Base-by-base conservation (phyloP, 2,113 vertebrate genomes). In the Hoplias malabaricus region DNA sequence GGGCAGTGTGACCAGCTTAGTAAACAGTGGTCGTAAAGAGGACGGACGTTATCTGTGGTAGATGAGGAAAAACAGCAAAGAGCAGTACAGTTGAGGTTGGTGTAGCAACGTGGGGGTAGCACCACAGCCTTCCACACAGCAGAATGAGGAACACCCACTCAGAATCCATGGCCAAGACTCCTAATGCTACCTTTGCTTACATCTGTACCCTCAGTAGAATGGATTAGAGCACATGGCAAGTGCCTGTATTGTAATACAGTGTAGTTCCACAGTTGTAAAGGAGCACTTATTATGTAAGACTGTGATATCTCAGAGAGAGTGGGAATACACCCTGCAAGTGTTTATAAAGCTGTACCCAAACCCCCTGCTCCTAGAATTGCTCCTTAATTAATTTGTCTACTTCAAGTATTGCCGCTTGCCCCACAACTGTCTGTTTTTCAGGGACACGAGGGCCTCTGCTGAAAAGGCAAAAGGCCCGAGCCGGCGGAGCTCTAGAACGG, bases 391-490 rank as follows among this genome's bases (percentile, higher is more conserved):
- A 27, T 23, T 23, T 42, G 4, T 54, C 25, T 2, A 12, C 14
- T n/a, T 6, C 16, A 6, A 21, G n/a, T 21, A 19, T 9, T 66
- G 42, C 70, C 79, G 82, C 0, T 72, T 54, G 67, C 34, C 59
- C 40, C 12, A 42, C 25, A 63, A 79, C 85, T 87, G 11, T 70
- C 33, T 63, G 42, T 3, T 38, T 91, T 90, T 86, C 86, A 94
- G 90, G 91, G 92, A 93, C 88, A 90, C 91, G 90, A 96, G 96
- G 90, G 93, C 92, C 79, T 90, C 88, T 72, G 87, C 92, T 83
- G 97, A 98, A 90, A 98, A 96, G 83, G 94, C 95, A 77, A 98
- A 97, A 91, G 95, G 94, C 69, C 94, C 95, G 25, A 97, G 91
- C 84, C 92, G 96, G 84, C 94, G 95, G 90, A 98, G 97, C 90